Conservation (phyloP, 2,797 vertebrate species). For the Alectoris magna region DNA sequence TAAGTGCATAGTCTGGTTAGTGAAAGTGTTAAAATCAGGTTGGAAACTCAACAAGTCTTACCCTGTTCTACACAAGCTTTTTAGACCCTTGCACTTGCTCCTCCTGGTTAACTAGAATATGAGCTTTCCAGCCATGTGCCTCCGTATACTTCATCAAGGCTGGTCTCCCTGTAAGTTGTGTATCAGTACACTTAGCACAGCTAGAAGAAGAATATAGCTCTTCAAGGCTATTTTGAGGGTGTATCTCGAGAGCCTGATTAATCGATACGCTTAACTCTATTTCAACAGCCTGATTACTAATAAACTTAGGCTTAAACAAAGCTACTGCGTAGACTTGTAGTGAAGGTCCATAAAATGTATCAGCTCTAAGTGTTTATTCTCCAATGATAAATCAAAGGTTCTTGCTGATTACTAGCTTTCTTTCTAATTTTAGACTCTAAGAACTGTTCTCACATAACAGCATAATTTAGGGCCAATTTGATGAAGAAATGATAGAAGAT, state of each 20-base stretch:
- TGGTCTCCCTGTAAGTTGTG: background rate
- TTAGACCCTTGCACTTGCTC: conserved; percentile 14
- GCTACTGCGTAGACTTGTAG: no score
- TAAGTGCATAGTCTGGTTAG: conserved; percentile 40
- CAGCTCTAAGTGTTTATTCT: background rate
- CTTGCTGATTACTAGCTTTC: background rate
- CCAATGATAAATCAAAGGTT: background rate
- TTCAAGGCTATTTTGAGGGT: background rate
- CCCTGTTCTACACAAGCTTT: conserved; percentile 20
- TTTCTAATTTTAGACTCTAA: background rate
- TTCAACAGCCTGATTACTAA: background rate
- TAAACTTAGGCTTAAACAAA: no score
- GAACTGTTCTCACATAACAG: conserved; percentile 7
- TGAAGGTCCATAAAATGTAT: no score
- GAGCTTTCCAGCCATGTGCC: background rate
- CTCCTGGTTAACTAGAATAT: background rate
- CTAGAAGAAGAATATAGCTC: background rate
- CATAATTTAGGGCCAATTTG: background rate
- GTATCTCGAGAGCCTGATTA: background rate
- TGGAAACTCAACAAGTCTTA: conserved; percentile 44
- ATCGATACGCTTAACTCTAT: background rate
- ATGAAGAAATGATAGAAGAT: background rate
- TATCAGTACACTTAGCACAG: background rate
- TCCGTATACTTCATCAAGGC: background rate
- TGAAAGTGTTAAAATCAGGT: conserved; percentile 62